A percentile compares a stretch with the other conserved stretches of the same genome.
These are phyloP conservation scores for Achatina immaculata DNA, from an alignment of 1,140 invertebrate genomes.

Conservation along the genomic window DNA sequence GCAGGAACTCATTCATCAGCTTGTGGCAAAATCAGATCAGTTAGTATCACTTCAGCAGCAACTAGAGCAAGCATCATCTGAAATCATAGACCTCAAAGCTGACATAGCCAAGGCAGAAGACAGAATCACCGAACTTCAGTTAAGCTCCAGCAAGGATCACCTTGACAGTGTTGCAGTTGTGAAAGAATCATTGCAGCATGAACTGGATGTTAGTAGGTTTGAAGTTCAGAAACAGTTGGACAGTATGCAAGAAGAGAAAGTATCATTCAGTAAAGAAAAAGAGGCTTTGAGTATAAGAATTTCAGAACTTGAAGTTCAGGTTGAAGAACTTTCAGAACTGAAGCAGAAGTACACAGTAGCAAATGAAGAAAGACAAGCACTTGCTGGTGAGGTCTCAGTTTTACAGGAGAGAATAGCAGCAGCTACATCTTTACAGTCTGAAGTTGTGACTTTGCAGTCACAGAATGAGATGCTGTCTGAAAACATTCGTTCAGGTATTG, in stretches of 20 bases:
- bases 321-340: background rate
- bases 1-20: conserved; percentile 20
- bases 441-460: conserved; percentile 19
- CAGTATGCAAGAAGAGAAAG: conserved; percentile 17
- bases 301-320: background rate
- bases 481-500: background rate
- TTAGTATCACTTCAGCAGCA: conserved; percentile 6
- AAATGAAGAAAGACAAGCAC: conserved; percentile 1
- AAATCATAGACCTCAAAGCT: conserved; percentile 14
- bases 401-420: conserved; percentile 26
- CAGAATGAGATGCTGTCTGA: background rate
- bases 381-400: background rate
- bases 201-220: background rate
- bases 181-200: conserved; percentile 19
- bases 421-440: background rate
- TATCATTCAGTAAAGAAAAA: background rate
- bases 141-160: conserved; percentile 14
- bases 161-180: background rate
- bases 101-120: conserved; percentile 12
- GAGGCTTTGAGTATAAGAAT: background rate
- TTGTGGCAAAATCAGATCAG: conserved; percentile 13
- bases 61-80: background rate
- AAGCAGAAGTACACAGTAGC: conserved; percentile 2
- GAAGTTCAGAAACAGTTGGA: conserved; percentile 10
- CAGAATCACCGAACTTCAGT: conserved; percentile 14